Percentiles rank a stretch among this genome's conserved stretches.
Evolutionary conservation across 2,888 invertebrate species (phyloP).

Genomic region (Athalia circularis): DNA sequence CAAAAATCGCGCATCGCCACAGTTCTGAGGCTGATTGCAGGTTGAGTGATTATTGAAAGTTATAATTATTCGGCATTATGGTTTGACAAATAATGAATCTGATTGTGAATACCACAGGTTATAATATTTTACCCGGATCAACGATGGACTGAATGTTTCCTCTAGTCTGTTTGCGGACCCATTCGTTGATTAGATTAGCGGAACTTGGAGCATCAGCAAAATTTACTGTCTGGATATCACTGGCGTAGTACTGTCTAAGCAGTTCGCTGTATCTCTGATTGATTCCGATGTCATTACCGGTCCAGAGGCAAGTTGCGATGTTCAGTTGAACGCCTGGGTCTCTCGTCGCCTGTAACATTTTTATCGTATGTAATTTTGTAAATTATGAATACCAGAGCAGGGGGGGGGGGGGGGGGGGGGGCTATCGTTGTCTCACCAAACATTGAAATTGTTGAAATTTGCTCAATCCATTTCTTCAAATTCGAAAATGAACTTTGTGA

Average conservation of each 20-base stretch:
- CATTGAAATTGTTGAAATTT: too few species aligned
- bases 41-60: too few species aligned
- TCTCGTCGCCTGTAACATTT: constrained; percentile 53
- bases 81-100: too few species aligned
- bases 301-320: constrained; percentile 64
- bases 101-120: constrained; percentile 13
- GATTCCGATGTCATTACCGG: constrained; percentile 50
- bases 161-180: constrained; percentile 78
- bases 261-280: constrained; percentile 74
- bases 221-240: constrained; percentile 75
- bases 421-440: too few species aligned
- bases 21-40: too few species aligned
- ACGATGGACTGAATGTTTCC: constrained; percentile 77
- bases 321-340: constrained; percentile 58
- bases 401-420: background rate
- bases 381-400: background rate
- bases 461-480: too few species aligned
- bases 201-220: constrained; percentile 74
- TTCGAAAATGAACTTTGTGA: too few species aligned
- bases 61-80: too few species aligned
- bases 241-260: constrained; percentile 75
- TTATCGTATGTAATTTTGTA: background rate
- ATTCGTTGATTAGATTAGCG: constrained; percentile 77
- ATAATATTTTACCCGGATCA: constrained; percentile 73
- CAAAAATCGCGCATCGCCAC: too few species aligned